Evolutionary conservation across 2,888 invertebrate species (phyloP).

Genomic region (Bellardia bayeri): DNA sequence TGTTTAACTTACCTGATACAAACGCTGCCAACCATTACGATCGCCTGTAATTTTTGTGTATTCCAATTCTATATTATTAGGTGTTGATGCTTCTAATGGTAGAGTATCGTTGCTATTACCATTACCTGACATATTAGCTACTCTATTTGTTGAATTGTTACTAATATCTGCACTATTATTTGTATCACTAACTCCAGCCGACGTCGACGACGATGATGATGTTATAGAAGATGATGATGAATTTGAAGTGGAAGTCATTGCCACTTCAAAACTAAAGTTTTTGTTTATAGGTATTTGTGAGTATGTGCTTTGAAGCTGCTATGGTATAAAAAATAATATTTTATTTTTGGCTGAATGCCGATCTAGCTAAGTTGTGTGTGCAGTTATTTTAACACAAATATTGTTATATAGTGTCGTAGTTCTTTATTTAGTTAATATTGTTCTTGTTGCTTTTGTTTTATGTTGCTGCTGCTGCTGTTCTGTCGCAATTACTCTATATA

Average conservation of each 20-base stretch:
- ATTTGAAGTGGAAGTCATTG: slow-evolving; percentile 71
- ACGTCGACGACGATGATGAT: slow-evolving; percentile 53
- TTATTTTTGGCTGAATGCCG: slow-evolving; percentile 70
- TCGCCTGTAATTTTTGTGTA: slow-evolving; percentile 88
- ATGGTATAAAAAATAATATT: slow-evolving; percentile 15
- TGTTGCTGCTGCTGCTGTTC: slow-evolving; percentile 11
- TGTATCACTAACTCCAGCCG: slow-evolving; percentile 59
- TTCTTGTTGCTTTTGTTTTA: slow-evolving; percentile 41
- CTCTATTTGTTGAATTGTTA: slow-evolving; percentile 48
- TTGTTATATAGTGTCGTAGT: slow-evolving; percentile 44
- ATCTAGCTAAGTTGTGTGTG: slow-evolving; percentile 61
- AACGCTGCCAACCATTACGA: slow-evolving; percentile 88
- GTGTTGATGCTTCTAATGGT: slow-evolving; percentile 41
- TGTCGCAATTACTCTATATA: slow-evolving; percentile 40
- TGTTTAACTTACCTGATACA: slow-evolving; percentile 87
- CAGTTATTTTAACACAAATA: slow-evolving; percentile 65
- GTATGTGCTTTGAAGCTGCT: slow-evolving; percentile 44
- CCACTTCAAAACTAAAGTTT: slow-evolving; percentile 41
- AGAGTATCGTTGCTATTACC: slow-evolving; percentile 69
- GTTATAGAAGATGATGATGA: slow-evolving; percentile 24
- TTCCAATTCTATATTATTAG: slow-evolving; percentile 87
- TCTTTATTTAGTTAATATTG: slow-evolving; percentile 47
- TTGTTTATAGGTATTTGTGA: slow-evolving; percentile 11
- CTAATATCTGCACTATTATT: slow-evolving; percentile 51
- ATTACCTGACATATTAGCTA: slow-evolving; percentile 63